A percentile compares a stretch with the other conserved stretches of the same genome.
Conservation (phyloP, 2,113 vertebrate species). For the Oncorhynchus gorbuscha region DNA sequence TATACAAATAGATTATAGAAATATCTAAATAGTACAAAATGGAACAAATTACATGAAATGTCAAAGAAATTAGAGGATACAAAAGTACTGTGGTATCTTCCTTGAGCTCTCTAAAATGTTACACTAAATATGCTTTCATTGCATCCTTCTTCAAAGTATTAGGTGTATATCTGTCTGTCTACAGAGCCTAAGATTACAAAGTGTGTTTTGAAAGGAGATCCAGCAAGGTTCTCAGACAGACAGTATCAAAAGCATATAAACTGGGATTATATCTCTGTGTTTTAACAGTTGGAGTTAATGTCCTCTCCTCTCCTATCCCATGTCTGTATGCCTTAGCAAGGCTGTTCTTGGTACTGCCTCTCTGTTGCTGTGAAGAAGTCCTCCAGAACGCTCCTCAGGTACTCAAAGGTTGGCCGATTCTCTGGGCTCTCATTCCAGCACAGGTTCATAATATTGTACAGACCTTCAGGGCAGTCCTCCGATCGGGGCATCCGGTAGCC, state of each 20-base stretch:
- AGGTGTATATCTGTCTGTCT: background rate
- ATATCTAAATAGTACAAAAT: background rate
- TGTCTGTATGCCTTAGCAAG: slow-evolving; percentile 39
- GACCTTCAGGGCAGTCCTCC: slow-evolving; percentile 83
- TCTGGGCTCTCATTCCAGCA: slow-evolving; percentile 91
- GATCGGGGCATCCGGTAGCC: slow-evolving; percentile 92
- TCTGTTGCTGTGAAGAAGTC: slow-evolving; percentile 96
- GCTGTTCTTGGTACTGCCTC: slow-evolving; percentile 91
- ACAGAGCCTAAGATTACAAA: background rate
- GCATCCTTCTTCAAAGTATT: background rate
- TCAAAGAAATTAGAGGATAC: background rate
- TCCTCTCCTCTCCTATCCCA: no score
- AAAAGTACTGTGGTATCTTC: background rate
- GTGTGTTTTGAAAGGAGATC: background rate
- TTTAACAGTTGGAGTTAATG: background rate
- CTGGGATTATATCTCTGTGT: background rate
- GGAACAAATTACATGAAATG: background rate
- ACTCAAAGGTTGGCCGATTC: slow-evolving; percentile 92
- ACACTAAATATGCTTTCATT: background rate
- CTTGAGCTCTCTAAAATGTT: background rate
- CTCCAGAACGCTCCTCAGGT: slow-evolving; percentile 86
- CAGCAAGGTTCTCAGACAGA: background rate
- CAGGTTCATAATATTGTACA: slow-evolving; percentile 84
- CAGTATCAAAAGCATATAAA: background rate
- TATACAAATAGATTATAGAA: background rate